Evolutionary conservation across 2,113 vertebrate species (phyloP).

Genomic region (Solea senegalensis): DNA sequence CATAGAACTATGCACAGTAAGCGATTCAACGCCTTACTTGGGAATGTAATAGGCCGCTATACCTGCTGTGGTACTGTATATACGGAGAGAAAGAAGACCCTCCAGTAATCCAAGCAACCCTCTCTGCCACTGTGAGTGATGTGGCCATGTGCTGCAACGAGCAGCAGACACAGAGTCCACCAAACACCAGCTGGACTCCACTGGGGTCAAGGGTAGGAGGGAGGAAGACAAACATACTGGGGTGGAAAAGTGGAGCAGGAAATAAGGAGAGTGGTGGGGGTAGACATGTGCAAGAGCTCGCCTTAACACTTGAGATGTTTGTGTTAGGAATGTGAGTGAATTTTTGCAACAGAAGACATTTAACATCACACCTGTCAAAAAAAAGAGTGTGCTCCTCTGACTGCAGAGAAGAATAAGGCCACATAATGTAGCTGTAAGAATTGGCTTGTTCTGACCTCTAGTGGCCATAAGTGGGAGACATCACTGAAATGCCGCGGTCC

Average conservation of each 20-base stretch:
- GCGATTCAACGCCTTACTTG: constrained; percentile 25
- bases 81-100: background rate
- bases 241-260: constrained; percentile 20
- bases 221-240: constrained; percentile 3
- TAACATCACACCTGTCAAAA: background rate
- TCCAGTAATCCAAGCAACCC: background rate
- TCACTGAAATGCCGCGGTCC: no score
- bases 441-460: constrained; percentile 59
- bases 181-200: constrained; percentile 13
- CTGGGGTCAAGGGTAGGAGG: constrained; percentile 31
- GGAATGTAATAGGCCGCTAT: constrained; percentile 4
- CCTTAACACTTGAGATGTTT: no score
- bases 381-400: background rate
- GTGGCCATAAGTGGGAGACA: constrained; percentile 31
- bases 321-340: no score
- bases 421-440: background rate
- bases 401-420: no score
- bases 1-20: constrained; percentile 2
- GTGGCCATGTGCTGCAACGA: constrained; percentile 9
- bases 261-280: constrained; percentile 34
- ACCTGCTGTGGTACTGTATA: constrained; percentile 13
- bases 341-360: constrained; percentile 5
- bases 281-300: background rate
- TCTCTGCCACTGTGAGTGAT: constrained; percentile 13
- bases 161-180: constrained; percentile 6